These are phyloP conservation scores for Hestina assimilis DNA, from an alignment of 1,140 invertebrate species.

Conservation along the genomic window DNA sequence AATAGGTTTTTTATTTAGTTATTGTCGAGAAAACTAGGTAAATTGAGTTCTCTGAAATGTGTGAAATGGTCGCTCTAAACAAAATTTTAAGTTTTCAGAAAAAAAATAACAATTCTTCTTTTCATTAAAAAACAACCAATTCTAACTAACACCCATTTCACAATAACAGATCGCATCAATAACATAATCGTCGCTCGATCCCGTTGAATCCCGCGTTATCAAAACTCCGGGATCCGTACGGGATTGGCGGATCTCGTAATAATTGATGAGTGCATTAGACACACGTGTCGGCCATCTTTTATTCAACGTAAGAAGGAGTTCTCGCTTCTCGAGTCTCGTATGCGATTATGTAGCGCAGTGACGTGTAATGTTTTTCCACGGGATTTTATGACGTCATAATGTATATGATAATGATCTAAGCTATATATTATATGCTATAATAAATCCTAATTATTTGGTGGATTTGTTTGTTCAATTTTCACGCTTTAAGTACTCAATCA, in stretches of 20 bases:
- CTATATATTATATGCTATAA: too few relatives aligned
- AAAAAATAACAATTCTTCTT: too few relatives aligned
- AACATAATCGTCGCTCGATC: conserved; percentile 2
- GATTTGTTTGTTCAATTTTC: too few relatives aligned
- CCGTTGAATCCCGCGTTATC: conserved; percentile 21
- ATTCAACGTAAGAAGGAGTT: conserved; percentile 37
- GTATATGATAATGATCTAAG: too few relatives aligned
- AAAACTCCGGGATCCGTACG: conserved; percentile 30
- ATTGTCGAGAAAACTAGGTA: too few relatives aligned
- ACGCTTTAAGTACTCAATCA: too few relatives aligned
- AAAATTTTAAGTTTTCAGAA: background rate
- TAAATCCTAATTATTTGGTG: too few relatives aligned
- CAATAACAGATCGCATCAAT: background rate
- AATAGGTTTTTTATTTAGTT: conserved; percentile 25
- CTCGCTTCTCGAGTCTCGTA: conserved; percentile 21
- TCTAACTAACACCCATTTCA: background rate
- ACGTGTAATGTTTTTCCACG: conserved; percentile 21
- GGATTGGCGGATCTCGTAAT: conserved; percentile 41
- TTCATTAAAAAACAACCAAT: too few relatives aligned
- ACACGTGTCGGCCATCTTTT: conserved; percentile 63
- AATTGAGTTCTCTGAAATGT: too few relatives aligned
- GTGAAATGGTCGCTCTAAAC: too few relatives aligned
- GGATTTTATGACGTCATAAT: background rate
- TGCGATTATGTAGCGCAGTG: conserved; percentile 12
- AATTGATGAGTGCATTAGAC: conserved; percentile 72